Conservation (phyloP, 2,797 vertebrate species). For the Spea hammondii region DNA sequence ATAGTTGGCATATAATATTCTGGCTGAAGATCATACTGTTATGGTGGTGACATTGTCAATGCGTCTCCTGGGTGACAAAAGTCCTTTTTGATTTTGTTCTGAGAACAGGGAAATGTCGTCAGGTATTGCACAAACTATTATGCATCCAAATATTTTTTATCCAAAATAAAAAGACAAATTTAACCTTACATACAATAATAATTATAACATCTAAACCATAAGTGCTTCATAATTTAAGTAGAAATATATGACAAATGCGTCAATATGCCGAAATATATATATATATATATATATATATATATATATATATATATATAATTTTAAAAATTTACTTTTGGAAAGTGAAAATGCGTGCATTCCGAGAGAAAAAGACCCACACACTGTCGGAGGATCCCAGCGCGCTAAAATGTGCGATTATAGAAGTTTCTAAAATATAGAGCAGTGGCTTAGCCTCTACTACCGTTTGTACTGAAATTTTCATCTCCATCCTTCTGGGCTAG, state of each 20-base stretch:
- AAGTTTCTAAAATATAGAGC: conserved; percentile 5
- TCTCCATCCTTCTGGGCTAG: background rate
- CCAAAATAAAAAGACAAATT: conserved; percentile 85
- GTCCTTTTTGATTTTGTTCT: conserved; percentile 52
- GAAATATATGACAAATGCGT: conserved; percentile 91
- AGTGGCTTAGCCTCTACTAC: background rate
- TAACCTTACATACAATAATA: conserved; percentile 84
- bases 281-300: conserved; percentile 3
- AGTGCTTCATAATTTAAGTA: conserved; percentile 92
- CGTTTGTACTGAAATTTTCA: background rate
- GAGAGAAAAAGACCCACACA: conserved; percentile 52
- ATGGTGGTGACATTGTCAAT: conserved; percentile 72
- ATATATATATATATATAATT: conserved; percentile 71
- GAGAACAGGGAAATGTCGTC: conserved; percentile 68
- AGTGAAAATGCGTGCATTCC: conserved; percentile 83
- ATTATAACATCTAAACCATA: conserved; percentile 81
- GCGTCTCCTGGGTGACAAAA: conserved; percentile 72
- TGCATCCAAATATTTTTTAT: conserved; percentile 69
- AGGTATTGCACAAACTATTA: conserved; percentile 70
- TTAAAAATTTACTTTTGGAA: conserved; percentile 74
- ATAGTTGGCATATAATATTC: conserved; percentile 71
- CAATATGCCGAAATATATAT: conserved; percentile 83
- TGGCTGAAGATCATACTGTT: conserved; percentile 78
- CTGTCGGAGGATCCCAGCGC: conserved; percentile 10
- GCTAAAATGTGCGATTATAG: conserved; percentile 20